A percentile compares a stretch with the other conserved stretches of the same genome.
Evolutionary conservation across 2,888 invertebrate species (phyloP).

Genomic region (Pinctada fucata): DNA sequence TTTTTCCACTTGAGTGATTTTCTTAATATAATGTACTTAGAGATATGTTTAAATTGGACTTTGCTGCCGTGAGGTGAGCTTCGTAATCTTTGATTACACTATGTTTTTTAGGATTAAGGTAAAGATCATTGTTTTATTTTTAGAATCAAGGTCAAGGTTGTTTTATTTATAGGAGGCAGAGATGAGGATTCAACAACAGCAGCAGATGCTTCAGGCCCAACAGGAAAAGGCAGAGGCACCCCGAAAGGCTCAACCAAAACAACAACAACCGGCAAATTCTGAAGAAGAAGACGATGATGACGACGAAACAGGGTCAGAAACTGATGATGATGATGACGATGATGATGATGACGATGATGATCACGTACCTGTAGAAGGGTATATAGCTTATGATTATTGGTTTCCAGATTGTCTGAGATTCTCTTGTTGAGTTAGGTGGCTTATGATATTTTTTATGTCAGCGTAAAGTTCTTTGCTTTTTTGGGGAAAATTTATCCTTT

Average conservation of each 20-base stretch:
- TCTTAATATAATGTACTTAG: no score
- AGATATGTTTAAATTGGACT: no score
- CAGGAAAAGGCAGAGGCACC: constrained; percentile 16
- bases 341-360: constrained; percentile 68
- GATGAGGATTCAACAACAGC: constrained; percentile 20
- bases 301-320: constrained; percentile 51
- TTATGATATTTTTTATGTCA: no score
- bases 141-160: no score
- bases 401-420: background rate
- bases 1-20: no score
- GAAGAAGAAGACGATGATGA: constrained; percentile 68
- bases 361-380: constrained; percentile 59
- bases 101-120: no score
- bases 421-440: no score
- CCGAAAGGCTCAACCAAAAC: constrained; percentile 33
- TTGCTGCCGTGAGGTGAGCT: no score
- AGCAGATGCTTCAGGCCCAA: constrained; percentile 12
- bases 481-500: no score
- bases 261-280: constrained; percentile 59
- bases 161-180: background rate
- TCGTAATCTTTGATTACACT: no score
- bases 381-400: background rate
- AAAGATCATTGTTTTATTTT: no score
- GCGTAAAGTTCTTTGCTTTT: no score
- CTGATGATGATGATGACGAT: constrained; percentile 60